Base-by-base conservation (phyloP, 2,888 invertebrate genomes). In the Drosophila demipolita region DNA sequence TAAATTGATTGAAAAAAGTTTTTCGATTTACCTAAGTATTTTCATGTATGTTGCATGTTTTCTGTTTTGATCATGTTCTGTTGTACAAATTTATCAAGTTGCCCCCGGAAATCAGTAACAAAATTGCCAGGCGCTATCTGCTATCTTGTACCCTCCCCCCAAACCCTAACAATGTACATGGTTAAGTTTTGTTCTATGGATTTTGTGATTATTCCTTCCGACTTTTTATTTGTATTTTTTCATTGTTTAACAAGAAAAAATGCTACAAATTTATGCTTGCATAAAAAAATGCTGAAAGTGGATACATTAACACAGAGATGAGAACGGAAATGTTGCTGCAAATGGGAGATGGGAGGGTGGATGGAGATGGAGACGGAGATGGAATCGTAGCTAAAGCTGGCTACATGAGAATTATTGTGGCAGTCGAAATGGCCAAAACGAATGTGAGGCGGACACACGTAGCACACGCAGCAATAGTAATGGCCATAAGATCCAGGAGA, bases 341-440 rank as follows among this genome's bases (percentile, higher is more conserved):
- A 26, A n/a, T 7, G 55, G 55, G 50, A 59, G 57, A 59, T 54
- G n/a, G 58, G 29, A 45, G 17, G 8, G 29, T 29, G 6, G n/a
- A 20, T 35, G 64, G 45, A 61, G 55, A 54, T 53, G 66, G 26
- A 61, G 55, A 54, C 49, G 66, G 26, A 42, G 54, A 49, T 53
- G 68, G 52, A 73, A 58, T 53, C 66, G 52, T 33, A 66, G 66
- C 54, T 70, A 59, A 42, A 77, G 71, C 63, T 65, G 53, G 65
- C 76, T 82, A 84, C 88, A 83, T 85, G 87, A 77, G 87, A 88
- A 87, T 87, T 84, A 84, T 84, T 82, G 87, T 79, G 83, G 81
- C 82, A 83, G 72, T 75, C 71, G 78, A 74, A 86, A 80, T 83
- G 81, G 73, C 67, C 62, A 64, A 73, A 78, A 78, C 67, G 73